These are phyloP conservation scores for Apolygus lucorum DNA, from an alignment of 1,140 invertebrate genomes.

Conservation along the genomic window DNA sequence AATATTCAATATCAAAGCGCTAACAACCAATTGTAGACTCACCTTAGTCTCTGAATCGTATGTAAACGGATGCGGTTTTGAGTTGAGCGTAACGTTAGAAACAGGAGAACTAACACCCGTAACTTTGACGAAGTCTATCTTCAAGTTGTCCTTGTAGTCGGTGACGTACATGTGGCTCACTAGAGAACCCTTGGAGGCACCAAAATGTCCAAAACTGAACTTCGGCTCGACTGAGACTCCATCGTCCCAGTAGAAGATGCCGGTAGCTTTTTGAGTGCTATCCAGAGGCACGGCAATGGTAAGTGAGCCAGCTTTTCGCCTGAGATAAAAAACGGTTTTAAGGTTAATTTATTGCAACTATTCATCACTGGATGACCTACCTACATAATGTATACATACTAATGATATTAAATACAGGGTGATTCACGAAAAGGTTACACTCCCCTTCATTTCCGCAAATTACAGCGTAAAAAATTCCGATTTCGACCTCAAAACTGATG, in stretches of 20 bases:
- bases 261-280: slow-evolving; percentile 37
- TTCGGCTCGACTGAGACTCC: slow-evolving; percentile 34
- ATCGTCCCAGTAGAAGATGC: slow-evolving; percentile 47
- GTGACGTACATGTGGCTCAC: not conserved
- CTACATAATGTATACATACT: too few species aligned
- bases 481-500: too few species aligned
- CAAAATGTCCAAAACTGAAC: slow-evolving; percentile 29
- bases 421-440: too few species aligned
- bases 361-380: too few species aligned
- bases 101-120: not conserved
- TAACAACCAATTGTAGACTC: too few species aligned
- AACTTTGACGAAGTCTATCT: not conserved
- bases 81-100: not conserved
- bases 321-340: slow-evolving; percentile 40
- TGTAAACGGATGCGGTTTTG: not conserved
- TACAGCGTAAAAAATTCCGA: too few species aligned
- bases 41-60: not conserved
- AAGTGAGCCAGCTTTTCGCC: slow-evolving; percentile 38
- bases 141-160: not conserved
- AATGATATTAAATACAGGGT: too few species aligned
- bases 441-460: too few species aligned
- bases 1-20: too few species aligned
- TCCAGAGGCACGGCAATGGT: slow-evolving; percentile 42
- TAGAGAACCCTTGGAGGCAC: not conserved
- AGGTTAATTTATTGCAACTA: too few species aligned